Evolutionary conservation across 2,888 invertebrate genomes (phyloP), one percentile per base, ranked within the genome.

Genomic region (Cylindroiulus punctatus): DNA sequence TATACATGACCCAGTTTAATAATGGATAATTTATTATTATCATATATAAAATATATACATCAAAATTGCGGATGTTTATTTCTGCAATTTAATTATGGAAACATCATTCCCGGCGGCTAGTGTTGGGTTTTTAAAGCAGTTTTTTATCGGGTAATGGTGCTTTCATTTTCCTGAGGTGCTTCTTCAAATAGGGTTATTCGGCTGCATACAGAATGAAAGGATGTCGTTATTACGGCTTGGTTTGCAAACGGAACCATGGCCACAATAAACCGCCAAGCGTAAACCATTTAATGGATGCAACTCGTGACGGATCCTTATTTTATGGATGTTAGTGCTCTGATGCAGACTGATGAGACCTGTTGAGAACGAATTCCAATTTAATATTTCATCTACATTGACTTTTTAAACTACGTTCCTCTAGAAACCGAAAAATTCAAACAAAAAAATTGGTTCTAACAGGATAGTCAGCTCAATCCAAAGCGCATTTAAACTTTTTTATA

Each of bases 301-400:
- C 22, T 65, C 26, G 17, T 26, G 26, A 22, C 22, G 65, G 22
- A 26, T 0, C 65, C 65, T 26, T 22, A 10, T 65, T 65, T 65
- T 65, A 65, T 65, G 65, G 5, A 52, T 52, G 52, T 22, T 22
- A 65, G 65, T 65, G 26, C 65, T 65, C 65, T 26, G 65, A 65
- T 65, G 65, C 12, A 65, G 65, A 12, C 26, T 0, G 65, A 65
- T 65, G 26, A 65, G 26, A 12, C 26, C 65, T 12, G 1, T 65
- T 7, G 5, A 26, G 65, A 10, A n/a, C 7, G 36, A 36, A 36
- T 7, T 36, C 36, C 36, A 36, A 36, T 36, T 4, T 36, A 36
- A 36, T 4, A 36, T 36, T 36, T 36, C 2, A 7, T 36, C 36
- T 36, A 36, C 22, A 8, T 8, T 65, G 26, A 26, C 22, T 65